Percentiles rank a stretch among this genome's conserved stretches.
Evolutionary conservation across 2,888 invertebrate genomes (phyloP).

Genomic region (Cinara cedri): DNA sequence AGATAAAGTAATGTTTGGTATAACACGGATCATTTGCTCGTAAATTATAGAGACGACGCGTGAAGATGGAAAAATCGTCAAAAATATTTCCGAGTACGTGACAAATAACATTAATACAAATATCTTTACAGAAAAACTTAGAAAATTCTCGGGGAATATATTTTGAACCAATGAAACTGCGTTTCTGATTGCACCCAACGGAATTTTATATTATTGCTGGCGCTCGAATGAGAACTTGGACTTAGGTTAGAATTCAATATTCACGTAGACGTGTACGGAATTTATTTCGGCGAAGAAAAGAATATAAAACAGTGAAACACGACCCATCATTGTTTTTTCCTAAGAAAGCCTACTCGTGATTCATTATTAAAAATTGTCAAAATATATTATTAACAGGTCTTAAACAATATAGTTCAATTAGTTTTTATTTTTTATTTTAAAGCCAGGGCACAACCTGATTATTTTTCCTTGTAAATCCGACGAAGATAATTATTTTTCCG

Average conservation of each 20-base stretch:
- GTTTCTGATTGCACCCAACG: conserved; percentile 4
- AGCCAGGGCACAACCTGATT: no score
- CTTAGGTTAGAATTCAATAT: conserved; percentile 14
- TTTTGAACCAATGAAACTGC: conserved; percentile 8
- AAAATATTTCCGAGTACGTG: conserved; percentile 12
- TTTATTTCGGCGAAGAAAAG: conserved; percentile 7
- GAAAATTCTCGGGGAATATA: neutral
- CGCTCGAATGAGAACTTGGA: neutral
- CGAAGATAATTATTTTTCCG: no score
- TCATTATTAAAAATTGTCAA: no score
- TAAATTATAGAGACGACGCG: neutral
- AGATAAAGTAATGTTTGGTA: neutral
- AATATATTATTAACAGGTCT: no score
- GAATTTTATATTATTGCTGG: conserved; percentile 24
- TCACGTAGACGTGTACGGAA: neutral
- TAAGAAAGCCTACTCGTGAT: no score
- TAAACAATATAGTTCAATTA: no score
- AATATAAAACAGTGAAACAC: neutral
- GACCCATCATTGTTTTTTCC: no score
- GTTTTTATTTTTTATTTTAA: no score
- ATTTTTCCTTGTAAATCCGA: no score
- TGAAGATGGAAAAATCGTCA: conserved; percentile 16
- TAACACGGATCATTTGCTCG: neutral
- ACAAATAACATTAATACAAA: conserved; percentile 14
- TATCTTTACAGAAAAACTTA: conserved; percentile 21